These are phyloP conservation scores for Gymnorhina tibicen DNA, from an alignment of 2,113 vertebrate genomes.

Conservation along the genomic window DNA sequence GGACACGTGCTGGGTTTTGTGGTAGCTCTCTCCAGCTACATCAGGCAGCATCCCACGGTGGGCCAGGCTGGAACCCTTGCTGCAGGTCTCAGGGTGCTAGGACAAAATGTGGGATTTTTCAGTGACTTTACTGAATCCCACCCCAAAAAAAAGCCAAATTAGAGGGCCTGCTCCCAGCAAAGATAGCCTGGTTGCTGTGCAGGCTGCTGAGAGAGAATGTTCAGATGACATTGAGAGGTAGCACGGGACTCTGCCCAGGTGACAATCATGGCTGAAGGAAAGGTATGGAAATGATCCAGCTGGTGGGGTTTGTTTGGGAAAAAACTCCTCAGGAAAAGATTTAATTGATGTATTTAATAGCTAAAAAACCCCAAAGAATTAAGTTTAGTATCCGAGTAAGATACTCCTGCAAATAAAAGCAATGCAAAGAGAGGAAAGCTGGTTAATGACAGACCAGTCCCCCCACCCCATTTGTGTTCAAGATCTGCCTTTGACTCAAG, in stretches of 20 bases:
- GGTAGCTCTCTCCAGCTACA: neutral
- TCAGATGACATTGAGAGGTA: neutral
- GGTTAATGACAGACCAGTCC: neutral
- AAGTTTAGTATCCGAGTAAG: neutral
- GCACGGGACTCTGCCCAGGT: neutral
- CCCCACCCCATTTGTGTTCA: neutral
- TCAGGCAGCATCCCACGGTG: accelerated
- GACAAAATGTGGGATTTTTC: neutral
- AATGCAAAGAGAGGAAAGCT: neutral
- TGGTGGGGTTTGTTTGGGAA: neutral
- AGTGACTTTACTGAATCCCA: neutral
- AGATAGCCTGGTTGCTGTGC: neutral
- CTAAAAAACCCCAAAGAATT: neutral
- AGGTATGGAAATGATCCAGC: neutral
- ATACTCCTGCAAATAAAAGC: neutral
- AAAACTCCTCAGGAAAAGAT: neutral
- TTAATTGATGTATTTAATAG: neutral
- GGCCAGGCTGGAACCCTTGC: neutral
- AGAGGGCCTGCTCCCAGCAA: neutral
- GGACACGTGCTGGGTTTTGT: neutral
- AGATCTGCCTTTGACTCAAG: neutral
- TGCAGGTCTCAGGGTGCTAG: neutral
- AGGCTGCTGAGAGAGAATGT: neutral
- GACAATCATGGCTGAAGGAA: neutral
- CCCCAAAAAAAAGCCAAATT: neutral